phyloP scores from a whole-genome alignment of 2,888 invertebrate genomes.

The Ectemnius lituratus region DNA sequence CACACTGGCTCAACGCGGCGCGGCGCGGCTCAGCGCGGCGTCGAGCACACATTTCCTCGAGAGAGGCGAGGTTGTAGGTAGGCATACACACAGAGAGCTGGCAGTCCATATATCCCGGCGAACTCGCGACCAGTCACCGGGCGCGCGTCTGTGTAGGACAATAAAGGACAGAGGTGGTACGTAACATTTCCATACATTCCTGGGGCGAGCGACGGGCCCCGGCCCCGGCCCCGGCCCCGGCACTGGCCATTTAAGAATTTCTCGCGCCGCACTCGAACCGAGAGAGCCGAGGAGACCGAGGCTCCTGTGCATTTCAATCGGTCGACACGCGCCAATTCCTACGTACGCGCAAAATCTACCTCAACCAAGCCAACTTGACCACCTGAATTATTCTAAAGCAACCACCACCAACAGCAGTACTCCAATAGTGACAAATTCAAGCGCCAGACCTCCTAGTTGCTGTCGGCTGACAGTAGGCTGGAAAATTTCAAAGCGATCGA shows the following conservation, averaged over 20 bases:
- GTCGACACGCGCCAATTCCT: conserved; percentile 69
- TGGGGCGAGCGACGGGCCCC: conserved; percentile 61
- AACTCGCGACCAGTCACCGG: conserved; percentile 65
- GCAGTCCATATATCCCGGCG: conserved; percentile 63
- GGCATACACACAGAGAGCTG: no score
- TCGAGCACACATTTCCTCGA: conserved; percentile 37
- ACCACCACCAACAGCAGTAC: no score
- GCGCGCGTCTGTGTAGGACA: conserved; percentile 66
- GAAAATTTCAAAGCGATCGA: not conserved
- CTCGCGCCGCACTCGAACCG: conserved; percentile 63
- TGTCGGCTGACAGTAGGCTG: no score
- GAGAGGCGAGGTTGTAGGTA: no score
- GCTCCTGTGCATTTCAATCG: conserved; percentile 68
- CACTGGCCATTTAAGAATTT: conserved; percentile 73
- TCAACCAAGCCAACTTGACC: not conserved
- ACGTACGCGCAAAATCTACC: conserved; percentile 54
- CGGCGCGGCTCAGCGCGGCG: conserved; percentile 35
- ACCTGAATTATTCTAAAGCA: no score
- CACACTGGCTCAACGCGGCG: conserved; percentile 44
- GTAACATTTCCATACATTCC: conserved; percentile 75
- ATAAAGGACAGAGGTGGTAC: conserved; percentile 70
- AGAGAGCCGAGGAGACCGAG: conserved; percentile 36
- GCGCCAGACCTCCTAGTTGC: no score
- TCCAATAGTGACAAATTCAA: no score
- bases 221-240: not conserved